A percentile compares a stretch with the other conserved stretches of the same genome.
phyloP scores from a whole-genome alignment of 2,113 vertebrate species.

The Protobothrops mucrosquamatus region DNA sequence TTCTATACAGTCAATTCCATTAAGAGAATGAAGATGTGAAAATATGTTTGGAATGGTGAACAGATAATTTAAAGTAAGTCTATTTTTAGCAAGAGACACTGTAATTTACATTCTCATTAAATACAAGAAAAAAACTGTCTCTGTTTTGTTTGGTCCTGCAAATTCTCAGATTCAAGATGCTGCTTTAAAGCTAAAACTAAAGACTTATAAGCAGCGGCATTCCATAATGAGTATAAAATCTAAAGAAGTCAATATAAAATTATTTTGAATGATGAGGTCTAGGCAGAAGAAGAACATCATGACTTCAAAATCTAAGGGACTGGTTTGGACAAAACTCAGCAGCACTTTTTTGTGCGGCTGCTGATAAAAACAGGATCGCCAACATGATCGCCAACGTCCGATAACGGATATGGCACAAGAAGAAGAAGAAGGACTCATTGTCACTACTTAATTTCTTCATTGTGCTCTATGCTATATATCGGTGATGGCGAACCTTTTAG shows the following conservation, averaged over 20 bases:
- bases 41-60: neutral
- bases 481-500: no score
- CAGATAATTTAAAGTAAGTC: constrained; percentile 33
- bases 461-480: neutral
- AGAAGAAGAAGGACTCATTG: neutral
- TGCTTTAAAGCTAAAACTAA: neutral
- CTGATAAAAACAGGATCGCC: no score
- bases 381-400: no score
- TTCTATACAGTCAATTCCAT: constrained; percentile 46
- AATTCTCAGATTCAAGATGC: neutral
- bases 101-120: neutral
- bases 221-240: neutral
- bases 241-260: neutral
- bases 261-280: neutral
- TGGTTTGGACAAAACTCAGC: no score
- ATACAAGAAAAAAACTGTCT: neutral
- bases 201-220: neutral
- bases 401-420: no score
- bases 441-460: neutral
- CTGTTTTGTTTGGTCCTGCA: constrained; percentile 5
- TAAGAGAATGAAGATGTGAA: constrained; percentile 44
- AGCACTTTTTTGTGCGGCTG: no score
- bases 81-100: neutral
- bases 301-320: no score
- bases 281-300: no score